phyloP scores from a whole-genome alignment of 2,888 invertebrate species.

The Branchellion lobata region DNA sequence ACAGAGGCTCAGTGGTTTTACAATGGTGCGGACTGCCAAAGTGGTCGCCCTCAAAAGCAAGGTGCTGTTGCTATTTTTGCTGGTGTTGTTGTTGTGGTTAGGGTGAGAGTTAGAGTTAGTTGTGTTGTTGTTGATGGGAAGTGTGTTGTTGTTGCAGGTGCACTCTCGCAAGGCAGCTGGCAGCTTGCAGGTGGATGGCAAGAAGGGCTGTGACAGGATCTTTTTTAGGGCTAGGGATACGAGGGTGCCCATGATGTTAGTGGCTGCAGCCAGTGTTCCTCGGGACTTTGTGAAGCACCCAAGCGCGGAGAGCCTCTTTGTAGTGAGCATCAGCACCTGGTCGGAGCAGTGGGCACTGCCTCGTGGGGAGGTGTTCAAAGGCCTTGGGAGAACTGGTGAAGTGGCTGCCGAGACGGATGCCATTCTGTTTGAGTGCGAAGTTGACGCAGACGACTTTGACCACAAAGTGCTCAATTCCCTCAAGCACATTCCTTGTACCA shows the following conservation, averaged over 20 bases:
- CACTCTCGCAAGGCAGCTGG: conserved; percentile 68
- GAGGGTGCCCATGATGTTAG: conserved; percentile 75
- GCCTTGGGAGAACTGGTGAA: conserved; percentile 76
- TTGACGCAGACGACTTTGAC: conserved; percentile 75
- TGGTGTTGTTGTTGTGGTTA: too few species aligned
- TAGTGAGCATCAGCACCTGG: conserved; percentile 75
- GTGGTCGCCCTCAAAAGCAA: conserved; percentile 75
- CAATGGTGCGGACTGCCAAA: conserved; percentile 62
- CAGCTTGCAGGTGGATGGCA: conserved; percentile 67
- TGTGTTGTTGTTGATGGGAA: too few species aligned
- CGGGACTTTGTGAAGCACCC: conserved; percentile 65
- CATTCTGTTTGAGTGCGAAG: conserved; percentile 76
- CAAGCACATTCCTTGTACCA: conserved; percentile 57
- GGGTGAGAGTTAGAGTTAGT: too few species aligned
- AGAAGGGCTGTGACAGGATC: conserved; percentile 69
- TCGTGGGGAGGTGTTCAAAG: conserved; percentile 67
- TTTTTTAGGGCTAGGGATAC: conserved; percentile 77
- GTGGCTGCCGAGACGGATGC: conserved; percentile 77
- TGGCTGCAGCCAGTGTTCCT: conserved; percentile 71
- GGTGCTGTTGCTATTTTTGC: too few species aligned
- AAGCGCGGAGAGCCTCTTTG: conserved; percentile 68
- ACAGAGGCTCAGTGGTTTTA: conserved; percentile 47
- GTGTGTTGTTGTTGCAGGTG: too few species aligned
- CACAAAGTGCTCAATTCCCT: conserved; percentile 65
- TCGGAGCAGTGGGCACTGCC: conserved; percentile 53